Conservation (phyloP, 2,113 vertebrate genomes). For the Ptyas mucosa region DNA sequence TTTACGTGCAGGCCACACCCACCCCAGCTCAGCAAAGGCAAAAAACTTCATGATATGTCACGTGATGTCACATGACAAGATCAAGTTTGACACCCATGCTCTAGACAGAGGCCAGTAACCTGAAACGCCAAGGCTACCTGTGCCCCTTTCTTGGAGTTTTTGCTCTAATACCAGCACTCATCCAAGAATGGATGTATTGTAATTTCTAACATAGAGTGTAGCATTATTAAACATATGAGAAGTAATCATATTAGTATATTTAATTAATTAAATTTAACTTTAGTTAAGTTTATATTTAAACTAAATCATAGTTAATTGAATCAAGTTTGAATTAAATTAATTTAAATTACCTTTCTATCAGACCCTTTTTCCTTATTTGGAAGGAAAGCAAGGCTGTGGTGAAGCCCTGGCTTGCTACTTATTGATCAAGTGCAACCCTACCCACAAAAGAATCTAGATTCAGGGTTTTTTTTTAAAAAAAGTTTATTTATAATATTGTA, state of each 20-base stretch:
- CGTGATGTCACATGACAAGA: too few relatives aligned
- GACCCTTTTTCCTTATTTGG: not conserved
- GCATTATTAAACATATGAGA: not conserved
- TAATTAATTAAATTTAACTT: not conserved
- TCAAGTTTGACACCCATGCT: too few relatives aligned
- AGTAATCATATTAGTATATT: not conserved
- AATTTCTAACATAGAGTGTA: not conserved
- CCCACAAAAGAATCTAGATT: not conserved
- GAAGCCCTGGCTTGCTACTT: not conserved
- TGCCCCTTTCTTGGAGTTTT: not conserved
- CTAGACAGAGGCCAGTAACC: not conserved
- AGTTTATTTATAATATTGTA: conserved; percentile 21
- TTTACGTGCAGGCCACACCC: too few relatives aligned
- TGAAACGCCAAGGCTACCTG: not conserved
- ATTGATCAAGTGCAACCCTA: not conserved
- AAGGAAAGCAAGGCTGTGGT: not conserved
- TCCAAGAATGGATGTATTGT: not conserved
- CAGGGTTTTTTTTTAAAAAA: not conserved
- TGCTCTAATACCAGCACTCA: not conserved
- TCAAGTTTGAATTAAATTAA: not conserved
- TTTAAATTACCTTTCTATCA: not conserved
- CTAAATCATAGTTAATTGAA: not conserved
- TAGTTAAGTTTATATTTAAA: not conserved
- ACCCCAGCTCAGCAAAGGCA: too few relatives aligned
- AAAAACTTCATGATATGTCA: too few relatives aligned